Evolutionary conservation across 2,888 invertebrate species (phyloP).

Genomic region (Chymomyza procnemis): DNA sequence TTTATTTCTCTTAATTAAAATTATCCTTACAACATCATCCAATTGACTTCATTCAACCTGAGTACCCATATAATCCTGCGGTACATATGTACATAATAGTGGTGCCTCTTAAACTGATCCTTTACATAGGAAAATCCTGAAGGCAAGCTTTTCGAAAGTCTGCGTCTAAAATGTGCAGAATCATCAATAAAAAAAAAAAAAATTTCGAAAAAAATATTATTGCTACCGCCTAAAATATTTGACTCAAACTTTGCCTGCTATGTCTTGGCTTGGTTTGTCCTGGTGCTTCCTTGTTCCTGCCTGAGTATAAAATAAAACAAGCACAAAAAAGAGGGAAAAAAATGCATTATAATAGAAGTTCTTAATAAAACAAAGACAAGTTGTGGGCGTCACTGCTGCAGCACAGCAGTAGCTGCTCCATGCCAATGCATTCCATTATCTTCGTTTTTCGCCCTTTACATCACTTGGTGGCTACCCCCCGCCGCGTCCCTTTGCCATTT

Average conservation of each 20-base stretch:
- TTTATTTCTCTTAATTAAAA: no score
- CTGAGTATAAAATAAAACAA: constrained; percentile 18
- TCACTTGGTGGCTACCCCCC: neutral
- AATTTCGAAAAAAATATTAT: constrained; percentile 11
- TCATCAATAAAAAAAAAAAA: neutral
- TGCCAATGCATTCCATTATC: neutral
- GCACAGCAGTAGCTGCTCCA: neutral
- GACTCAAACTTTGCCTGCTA: constrained; percentile 46
- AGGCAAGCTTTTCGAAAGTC: neutral
- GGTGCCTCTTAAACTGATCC: no score
- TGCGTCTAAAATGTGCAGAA: constrained; percentile 7
- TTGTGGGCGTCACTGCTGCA: constrained; percentile 39
- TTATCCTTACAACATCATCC: no score
- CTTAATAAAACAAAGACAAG: constrained; percentile 68
- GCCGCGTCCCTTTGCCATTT: neutral
- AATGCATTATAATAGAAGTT: constrained; percentile 33
- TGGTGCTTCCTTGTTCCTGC: constrained; percentile 11
- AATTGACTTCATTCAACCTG: no score
- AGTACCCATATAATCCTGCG: no score
- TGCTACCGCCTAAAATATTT: constrained; percentile 51
- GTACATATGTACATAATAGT: no score
- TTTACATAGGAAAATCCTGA: neutral
- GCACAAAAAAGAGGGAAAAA: constrained; percentile 27
- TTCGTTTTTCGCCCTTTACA: neutral
- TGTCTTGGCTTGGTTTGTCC: neutral